Percentiles rank a stretch among this genome's conserved stretches.
Evolutionary conservation across 2,113 vertebrate genomes (phyloP).

Genomic region (Hydrolagus affinis): DNA sequence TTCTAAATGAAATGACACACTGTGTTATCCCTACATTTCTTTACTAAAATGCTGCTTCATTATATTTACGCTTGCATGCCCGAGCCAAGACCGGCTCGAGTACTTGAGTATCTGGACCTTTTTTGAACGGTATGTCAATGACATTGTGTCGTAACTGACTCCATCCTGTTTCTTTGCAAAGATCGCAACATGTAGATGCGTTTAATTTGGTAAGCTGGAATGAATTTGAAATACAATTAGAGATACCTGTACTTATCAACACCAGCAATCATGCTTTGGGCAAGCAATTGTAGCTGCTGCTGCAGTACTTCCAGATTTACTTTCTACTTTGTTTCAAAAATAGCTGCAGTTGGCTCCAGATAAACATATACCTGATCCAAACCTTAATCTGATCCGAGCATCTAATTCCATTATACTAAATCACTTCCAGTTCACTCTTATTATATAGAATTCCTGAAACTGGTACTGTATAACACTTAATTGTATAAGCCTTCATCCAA

Average conservation of each 20-base stretch:
- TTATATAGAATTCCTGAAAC: conserved; percentile 20
- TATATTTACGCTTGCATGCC: not conserved
- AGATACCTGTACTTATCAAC: conserved; percentile 27
- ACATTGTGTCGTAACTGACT: not conserved
- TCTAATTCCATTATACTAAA: conserved; percentile 29
- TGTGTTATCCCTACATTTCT: not conserved
- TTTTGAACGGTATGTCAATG: not conserved
- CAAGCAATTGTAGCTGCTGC: conserved; percentile 20
- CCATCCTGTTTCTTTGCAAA: not conserved
- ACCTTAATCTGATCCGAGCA: conserved; percentile 27
- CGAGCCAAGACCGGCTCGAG: not conserved
- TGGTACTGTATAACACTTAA: conserved; percentile 13
- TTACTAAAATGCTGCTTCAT: not conserved
- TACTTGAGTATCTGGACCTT: not conserved
- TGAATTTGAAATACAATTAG: conserved; percentile 28
- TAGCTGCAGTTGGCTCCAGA: conserved; percentile 19
- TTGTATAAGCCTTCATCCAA: conserved; percentile 27
- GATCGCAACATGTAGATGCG: not conserved
- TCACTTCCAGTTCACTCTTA: conserved; percentile 29
- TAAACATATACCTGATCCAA: conserved; percentile 26
- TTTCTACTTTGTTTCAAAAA: conserved; percentile 12
- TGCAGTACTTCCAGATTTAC: conserved; percentile 28
- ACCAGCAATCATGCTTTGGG: conserved; percentile 23
- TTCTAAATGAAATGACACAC: not conserved
- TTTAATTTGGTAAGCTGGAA: conserved; percentile 13